Conservation (phyloP, 2,113 vertebrate genomes). For the Scatophagus argus region DNA sequence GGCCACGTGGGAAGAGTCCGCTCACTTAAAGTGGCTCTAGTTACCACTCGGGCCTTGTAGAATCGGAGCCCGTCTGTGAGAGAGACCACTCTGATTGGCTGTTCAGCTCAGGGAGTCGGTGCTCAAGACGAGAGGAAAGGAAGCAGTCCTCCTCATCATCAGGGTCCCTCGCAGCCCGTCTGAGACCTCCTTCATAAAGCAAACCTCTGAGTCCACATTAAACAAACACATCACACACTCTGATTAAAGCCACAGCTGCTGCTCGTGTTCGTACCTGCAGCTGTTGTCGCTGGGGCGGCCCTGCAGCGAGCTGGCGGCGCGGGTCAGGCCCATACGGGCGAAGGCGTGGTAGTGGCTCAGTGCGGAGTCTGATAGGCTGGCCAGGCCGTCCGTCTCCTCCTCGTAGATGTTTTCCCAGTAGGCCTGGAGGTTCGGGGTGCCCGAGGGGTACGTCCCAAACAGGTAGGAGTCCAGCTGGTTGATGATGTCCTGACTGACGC, state of each 20-base stretch:
- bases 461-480: constrained; percentile 93
- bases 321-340: constrained; percentile 88
- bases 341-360: constrained; percentile 94
- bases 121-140: too few species aligned
- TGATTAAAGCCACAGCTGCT: neutral
- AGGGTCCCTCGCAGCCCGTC: too few species aligned
- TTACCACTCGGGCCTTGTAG: too few species aligned
- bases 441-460: constrained; percentile 84
- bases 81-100: too few species aligned
- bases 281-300: constrained; percentile 84
- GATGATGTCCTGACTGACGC: constrained; percentile 96
- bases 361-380: constrained; percentile 85
- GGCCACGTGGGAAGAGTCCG: too few species aligned
- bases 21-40: too few species aligned
- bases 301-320: constrained; percentile 86
- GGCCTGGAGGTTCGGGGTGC: constrained; percentile 88
- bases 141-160: too few species aligned
- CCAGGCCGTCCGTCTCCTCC: constrained; percentile 85
- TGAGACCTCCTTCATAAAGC: too few species aligned
- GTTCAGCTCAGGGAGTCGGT: too few species aligned
- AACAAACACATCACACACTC: too few species aligned
- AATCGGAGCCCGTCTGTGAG: too few species aligned
- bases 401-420: constrained; percentile 97
- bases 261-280: constrained; percentile 86
- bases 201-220: too few species aligned